Evolutionary conservation across 2,888 invertebrate species (phyloP), one percentile per base, ranked within the genome.

Genomic region (Conus canariensis): DNA sequence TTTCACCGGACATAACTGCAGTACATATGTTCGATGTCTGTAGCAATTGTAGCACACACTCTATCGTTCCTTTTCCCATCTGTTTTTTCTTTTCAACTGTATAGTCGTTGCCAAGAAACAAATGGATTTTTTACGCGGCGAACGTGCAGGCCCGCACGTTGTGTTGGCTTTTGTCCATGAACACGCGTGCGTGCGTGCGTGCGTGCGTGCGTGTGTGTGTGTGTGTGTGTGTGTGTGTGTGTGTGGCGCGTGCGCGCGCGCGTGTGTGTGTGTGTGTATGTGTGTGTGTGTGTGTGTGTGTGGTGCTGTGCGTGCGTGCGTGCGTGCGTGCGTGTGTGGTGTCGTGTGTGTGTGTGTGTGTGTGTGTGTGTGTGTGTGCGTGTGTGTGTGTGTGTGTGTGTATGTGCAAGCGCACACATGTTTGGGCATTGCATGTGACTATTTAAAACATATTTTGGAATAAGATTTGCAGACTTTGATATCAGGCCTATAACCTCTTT

Each of bases 201-300:
- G 80, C 30, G 56, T 80, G 80, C 30, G 80, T 80, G 80, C 30
- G 80, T 80, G 80, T 30, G 30, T 80, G 80, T 5, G 80, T 80
- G 30, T 56, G 80, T 80, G 80, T 56, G 80, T 80, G 80, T 56
- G 80, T 80, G n/a, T n/a, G n/a, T n/a, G n/a, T n/a, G n/a, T n/a
- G n/a, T n/a, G n/a, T n/a, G n/a, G 74, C n/a, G 80, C 30, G 80
- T 45, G 80, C 6, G 80, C 14, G 80, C 14, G 80, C 2, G 25
- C 14, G 80, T 80, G 74, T 1, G 74, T 22, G 74, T 74, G 74
- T 74, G 8, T 74, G 74, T 74, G 74, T 22, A 3, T 74, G 80
- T 80, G 80, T 80, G 80, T 80, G 80, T 80, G 80, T 80, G 80
- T 80, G 30, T 80, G 80, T 80, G 80, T 80, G 45, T 80, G 12